A percentile compares a stretch with the other conserved stretches of the same genome.
phyloP scores from a whole-genome alignment of 1,140 invertebrate genomes.

The Pogonomyrmex californicus region DNA sequence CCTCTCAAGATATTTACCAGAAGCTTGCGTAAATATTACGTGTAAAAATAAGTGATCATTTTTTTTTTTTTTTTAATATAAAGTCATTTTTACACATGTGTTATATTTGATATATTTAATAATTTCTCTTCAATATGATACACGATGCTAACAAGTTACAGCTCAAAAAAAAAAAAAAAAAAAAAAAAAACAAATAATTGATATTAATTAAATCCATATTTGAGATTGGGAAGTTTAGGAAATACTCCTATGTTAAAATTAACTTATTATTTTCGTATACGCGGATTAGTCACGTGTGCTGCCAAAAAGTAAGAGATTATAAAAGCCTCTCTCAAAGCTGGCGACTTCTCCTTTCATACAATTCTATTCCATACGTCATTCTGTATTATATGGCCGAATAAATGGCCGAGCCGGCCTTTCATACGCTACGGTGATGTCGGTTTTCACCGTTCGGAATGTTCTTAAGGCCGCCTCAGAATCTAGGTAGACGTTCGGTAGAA shows the following conservation, averaged over 20 bases:
- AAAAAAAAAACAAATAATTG: conserved; percentile 3
- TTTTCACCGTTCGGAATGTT: conserved; percentile 64
- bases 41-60: background rate
- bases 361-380: conserved; percentile 50
- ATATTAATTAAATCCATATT: background rate
- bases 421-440: conserved; percentile 44
- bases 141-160: too few relatives aligned
- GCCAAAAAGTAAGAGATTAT: conserved; percentile 23
- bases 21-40: conserved; percentile 9
- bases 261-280: conserved; percentile 9
- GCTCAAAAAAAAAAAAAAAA: too few relatives aligned
- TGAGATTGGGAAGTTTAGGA: background rate
- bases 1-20: conserved; percentile 13
- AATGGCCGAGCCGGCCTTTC: conserved; percentile 42
- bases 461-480: conserved; percentile 37
- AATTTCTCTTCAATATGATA: background rate
- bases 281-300: conserved; percentile 6
- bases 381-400: conserved; percentile 52
- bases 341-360: conserved; percentile 54
- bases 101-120: background rate
- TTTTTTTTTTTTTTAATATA: background rate
- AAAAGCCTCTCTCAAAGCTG: conserved; percentile 31
- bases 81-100: background rate
- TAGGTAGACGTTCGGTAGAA: conserved; percentile 67
- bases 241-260: background rate